These are phyloP conservation scores for Crambe crambe DNA, from an alignment of 37 sponge, comb jelly and placozoan species.

Conservation along the genomic window DNA sequence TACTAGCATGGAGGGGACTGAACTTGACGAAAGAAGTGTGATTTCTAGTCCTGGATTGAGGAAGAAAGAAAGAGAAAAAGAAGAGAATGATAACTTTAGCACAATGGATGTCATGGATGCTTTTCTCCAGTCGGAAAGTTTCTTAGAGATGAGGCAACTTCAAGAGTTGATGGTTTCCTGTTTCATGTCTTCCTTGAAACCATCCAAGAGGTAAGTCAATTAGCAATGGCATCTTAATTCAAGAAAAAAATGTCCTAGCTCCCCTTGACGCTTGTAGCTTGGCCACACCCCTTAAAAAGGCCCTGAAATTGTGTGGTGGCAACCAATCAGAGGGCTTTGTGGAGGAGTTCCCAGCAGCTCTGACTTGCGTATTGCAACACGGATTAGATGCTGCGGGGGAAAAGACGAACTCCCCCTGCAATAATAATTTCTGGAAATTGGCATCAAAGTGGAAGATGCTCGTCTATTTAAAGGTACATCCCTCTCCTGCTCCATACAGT, in stretches of 20 bases:
- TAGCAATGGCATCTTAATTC: neutral
- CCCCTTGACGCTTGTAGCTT: neutral
- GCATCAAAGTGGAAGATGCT: neutral
- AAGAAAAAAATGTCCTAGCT: neutral
- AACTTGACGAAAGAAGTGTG: no score
- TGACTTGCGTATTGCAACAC: neutral
- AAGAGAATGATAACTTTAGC: neutral
- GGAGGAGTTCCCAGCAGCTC: neutral
- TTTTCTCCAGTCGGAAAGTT: constrained; percentile 14
- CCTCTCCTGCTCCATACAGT: neutral
- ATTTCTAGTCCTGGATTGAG: no score
- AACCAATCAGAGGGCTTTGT: neutral
- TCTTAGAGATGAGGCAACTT: constrained; percentile 15
- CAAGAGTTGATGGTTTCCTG: neutral
- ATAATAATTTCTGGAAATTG: neutral
- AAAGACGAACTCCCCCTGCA: neutral
- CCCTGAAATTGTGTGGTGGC: constrained; percentile 3
- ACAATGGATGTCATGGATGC: neutral
- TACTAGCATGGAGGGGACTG: neutral
- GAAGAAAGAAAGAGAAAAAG: neutral
- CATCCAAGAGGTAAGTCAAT: neutral
- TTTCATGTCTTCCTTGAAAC: neutral
- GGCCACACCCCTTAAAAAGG: neutral
- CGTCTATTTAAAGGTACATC: neutral
- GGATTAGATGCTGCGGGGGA: neutral